Percentiles rank a stretch among this genome's conserved stretches.
Conservation (phyloP, 2,113 vertebrate species). For the Shinisaurus crocodilurus region DNA sequence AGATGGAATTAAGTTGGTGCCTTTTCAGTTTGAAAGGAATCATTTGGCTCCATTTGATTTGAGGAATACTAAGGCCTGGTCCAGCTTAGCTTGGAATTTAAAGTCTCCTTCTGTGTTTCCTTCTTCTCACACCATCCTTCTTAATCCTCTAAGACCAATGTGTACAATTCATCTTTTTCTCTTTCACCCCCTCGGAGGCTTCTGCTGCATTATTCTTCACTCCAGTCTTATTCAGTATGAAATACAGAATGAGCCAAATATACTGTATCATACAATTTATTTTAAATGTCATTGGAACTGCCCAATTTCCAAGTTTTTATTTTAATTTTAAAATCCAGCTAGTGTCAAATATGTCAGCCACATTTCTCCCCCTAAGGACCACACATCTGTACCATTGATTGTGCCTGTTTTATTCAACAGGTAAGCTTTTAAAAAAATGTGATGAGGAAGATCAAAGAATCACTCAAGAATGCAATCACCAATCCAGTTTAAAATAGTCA, state of each 20-base stretch:
- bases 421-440: background rate
- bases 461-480: background rate
- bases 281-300: slow-evolving; percentile 48
- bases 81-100: slow-evolving; percentile 47
- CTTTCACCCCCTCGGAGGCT: slow-evolving; percentile 37
- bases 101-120: slow-evolving; percentile 38
- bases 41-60: slow-evolving; percentile 29
- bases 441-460: background rate
- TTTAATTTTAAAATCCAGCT: slow-evolving; percentile 43
- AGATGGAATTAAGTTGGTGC: slow-evolving; percentile 45
- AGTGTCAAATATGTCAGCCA: slow-evolving; percentile 25
- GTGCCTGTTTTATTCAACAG: background rate
- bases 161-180: slow-evolving; percentile 56
- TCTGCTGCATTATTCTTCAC: slow-evolving; percentile 62
- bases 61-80: slow-evolving; percentile 34
- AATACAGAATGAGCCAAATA: slow-evolving; percentile 44
- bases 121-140: slow-evolving; percentile 42
- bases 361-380: slow-evolving; percentile 34
- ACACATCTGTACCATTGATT: background rate
- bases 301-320: slow-evolving; percentile 40
- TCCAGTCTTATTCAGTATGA: slow-evolving; percentile 34
- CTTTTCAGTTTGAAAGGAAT: slow-evolving; percentile 20
- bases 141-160: slow-evolving; percentile 53
- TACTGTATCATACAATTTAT: slow-evolving; percentile 15
- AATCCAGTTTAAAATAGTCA: background rate